Base-by-base conservation (phyloP, 2,888 invertebrate species). In the Hypercompe scribonia region DNA sequence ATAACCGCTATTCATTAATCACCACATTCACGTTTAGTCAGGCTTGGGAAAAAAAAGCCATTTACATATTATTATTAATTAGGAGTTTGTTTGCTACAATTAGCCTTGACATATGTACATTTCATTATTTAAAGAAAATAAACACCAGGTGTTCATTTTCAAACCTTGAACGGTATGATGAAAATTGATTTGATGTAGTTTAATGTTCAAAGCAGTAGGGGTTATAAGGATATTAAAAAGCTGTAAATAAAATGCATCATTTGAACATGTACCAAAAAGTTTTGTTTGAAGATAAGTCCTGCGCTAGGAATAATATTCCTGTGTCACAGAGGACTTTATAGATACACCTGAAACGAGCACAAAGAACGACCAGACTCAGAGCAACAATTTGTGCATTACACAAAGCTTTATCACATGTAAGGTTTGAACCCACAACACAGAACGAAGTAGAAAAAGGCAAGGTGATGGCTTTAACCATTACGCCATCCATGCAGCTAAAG, bases 21-120 rank as follows among this genome's bases (percentile, higher is more conserved):
- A 94, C 90, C 82, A 87, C 88, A 88, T 90, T 90, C 90, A 90
- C 86, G 86, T 88, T 84, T 83, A 82, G 84, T 82, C 81, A 83
- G 80, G 86, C 87, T 75, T 75, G 76, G 76, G 85, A 85, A 85
- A 82, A 89, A 88, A 88, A 80, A 76, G 86, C 83, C 84, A 93
- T 93, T 94, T 91, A 89, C 93, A 94, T 94, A 93, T 91, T 91
- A 93, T 89, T 90, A 90, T 91, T 91, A 93, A 88, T 88, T 87
- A 86, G 83, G 76, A 79, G 78, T 86, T 84, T 75, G 82, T 84
- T 83, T 84, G 78, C 79, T 73, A 79, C 82, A 80, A 85, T 83
- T 81, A 86, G 78, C 83, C 86, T 84, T 83, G 81, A 83, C 68
- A 68, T 81, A 71, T 74, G 73, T 75, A 68, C 58, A 42, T 39